Evolutionary conservation across 2,888 invertebrate genomes (phyloP).

Genomic region (Priocnemis perturbator): DNA sequence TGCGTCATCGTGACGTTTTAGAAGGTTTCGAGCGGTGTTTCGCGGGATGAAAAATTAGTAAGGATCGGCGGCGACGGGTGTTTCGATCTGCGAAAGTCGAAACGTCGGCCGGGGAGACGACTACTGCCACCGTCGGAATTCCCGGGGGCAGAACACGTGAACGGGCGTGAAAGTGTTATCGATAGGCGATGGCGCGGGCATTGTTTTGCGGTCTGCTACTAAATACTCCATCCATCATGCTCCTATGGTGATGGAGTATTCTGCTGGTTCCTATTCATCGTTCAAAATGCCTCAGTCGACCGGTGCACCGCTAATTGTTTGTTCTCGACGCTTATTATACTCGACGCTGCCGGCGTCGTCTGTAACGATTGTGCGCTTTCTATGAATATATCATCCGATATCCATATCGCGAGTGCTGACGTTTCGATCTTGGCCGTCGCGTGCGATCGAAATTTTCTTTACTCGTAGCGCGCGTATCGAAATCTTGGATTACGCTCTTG

Average conservation of each 20-base stretch:
- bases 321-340: constrained; percentile 38
- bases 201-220: constrained; percentile 56
- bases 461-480: neutral
- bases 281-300: constrained; percentile 44
- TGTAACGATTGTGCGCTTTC: constrained; percentile 26
- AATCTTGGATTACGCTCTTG: too few species aligned
- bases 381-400: constrained; percentile 1
- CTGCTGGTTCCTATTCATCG: constrained; percentile 50
- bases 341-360: constrained; percentile 27
- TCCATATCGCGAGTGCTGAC: too few species aligned
- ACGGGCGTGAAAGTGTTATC: constrained; percentile 54
- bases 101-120: neutral
- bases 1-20: too few species aligned
- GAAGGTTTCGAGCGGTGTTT: too few species aligned
- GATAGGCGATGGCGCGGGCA: constrained; percentile 49
- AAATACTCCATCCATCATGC: constrained; percentile 56
- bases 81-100: neutral
- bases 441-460: constrained; percentile 8
- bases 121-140: too few species aligned
- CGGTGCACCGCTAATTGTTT: constrained; percentile 50
- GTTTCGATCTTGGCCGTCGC: neutral
- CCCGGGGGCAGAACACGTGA: constrained; percentile 12
- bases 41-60: too few species aligned
- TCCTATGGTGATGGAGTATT: constrained; percentile 57
- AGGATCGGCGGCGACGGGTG: too few species aligned